phyloP scores from a whole-genome alignment of 2,888 invertebrate genomes.

The Caenorhabditis sp. region DNA sequence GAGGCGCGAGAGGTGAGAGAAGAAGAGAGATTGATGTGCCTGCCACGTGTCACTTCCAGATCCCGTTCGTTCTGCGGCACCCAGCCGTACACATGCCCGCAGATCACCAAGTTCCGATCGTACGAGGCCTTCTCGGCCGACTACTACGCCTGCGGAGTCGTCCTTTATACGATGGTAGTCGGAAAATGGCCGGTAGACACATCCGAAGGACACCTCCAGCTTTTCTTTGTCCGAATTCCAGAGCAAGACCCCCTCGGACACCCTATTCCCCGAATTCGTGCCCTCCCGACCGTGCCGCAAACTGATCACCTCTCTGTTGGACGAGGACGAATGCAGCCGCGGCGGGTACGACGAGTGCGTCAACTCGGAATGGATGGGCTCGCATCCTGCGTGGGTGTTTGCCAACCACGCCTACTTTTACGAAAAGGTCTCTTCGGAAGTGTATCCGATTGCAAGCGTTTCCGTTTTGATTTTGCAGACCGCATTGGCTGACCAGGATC shows the following conservation, averaged over 20 bases:
- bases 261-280: slow-evolving; percentile 42
- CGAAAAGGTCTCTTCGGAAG: slow-evolving; percentile 14
- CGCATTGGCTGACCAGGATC: neutral
- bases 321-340: slow-evolving; percentile 58
- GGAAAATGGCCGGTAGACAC: slow-evolving; percentile 67
- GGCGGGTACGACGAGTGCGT: slow-evolving; percentile 65
- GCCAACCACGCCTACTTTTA: slow-evolving; percentile 63
- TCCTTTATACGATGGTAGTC: slow-evolving; percentile 70
- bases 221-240: neutral
- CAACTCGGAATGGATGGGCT: slow-evolving; percentile 65
- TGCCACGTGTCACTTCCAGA: slow-evolving; percentile 10
- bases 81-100: slow-evolving; percentile 65
- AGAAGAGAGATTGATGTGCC: too few relatives aligned
- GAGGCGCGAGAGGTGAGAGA: slow-evolving; percentile 57
- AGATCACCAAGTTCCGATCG: slow-evolving; percentile 56
- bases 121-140: slow-evolving; percentile 70
- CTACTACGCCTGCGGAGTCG: slow-evolving; percentile 70
- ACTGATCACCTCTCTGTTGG: slow-evolving; percentile 54
- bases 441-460: neutral
- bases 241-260: neutral
- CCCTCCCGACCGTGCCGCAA: slow-evolving; percentile 57
- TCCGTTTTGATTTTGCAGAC: neutral
- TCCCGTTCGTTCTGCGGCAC: slow-evolving; percentile 73
- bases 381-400: slow-evolving; percentile 62
- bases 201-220: neutral